Base-by-base conservation (phyloP, 2,888 invertebrate species). In the Brachypterus glaber region DNA sequence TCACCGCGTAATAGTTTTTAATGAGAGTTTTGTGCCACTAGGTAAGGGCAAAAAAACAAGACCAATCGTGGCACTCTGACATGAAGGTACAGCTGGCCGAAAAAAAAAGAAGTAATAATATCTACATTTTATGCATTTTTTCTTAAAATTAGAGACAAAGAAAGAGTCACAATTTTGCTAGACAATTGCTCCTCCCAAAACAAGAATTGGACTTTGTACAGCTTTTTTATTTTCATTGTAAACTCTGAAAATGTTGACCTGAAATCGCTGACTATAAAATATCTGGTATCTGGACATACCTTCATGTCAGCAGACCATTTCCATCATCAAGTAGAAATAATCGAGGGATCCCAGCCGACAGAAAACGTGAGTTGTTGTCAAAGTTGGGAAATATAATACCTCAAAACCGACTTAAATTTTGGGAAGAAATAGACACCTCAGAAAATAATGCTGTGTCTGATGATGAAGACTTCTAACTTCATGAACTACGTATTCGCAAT, bases 61-160 rank as follows among this genome's bases (percentile, higher is more conserved):
- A 16, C 45, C 46, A 4, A 2, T 40, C 4, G 48, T 49, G n/a
- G 39, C 40, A 12, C 32, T 51, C 9, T 51, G 50, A 54, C 51
- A 58, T 37, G 56, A 58, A 45, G 55, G 46, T n/a, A 49, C 51
- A 12, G 30, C 33, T 50, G 15, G 54, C n/a, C 53, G 7, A 39
- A 55, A 29, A 52, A 52, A 30, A 43, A 55, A 39, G 48, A 53
- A 26, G 56, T 56, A 17, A 37, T 44, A 24, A 39, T 39, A 18
- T 38, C 31, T 24, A 21, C 38, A 8, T 44, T 39, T 36, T 33
- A 39, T 16, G 14, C 17, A n/a, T 43, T 39, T 16, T 37, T 41
- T 18, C 26, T 38, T 4, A 14, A 31, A 15, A 11, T 31, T 21
- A 25, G 40, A 26, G 46, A 44, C 16, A 30, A 11, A 1, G 25